Percentiles rank a stretch among this genome's conserved stretches.
These are phyloP conservation scores for Scaptomyza flava DNA, from an alignment of 2,888 invertebrate genomes.

Conservation along the genomic window DNA sequence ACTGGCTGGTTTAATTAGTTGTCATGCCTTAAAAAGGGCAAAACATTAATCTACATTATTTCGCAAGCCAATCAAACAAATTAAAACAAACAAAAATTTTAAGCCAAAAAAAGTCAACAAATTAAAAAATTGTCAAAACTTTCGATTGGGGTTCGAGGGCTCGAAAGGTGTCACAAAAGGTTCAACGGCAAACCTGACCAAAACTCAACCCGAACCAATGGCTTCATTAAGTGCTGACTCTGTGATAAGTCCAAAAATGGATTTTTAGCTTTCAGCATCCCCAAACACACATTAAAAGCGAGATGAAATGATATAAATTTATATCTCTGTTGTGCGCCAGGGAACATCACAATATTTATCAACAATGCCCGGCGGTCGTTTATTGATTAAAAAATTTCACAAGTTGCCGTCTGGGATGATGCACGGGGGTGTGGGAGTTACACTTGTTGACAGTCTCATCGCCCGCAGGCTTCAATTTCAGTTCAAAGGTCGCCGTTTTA, in stretches of 20 bases:
- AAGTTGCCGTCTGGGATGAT: conserved; percentile 13
- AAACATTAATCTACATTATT: conserved; percentile 72
- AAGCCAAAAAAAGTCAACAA: conserved; percentile 65
- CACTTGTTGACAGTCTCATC: conserved; percentile 69
- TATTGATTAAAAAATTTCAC: conserved; percentile 73
- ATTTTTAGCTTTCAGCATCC: not conserved
- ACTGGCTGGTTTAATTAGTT: conserved; percentile 59
- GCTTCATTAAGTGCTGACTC: conserved; percentile 58
- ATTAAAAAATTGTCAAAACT: conserved; percentile 57
- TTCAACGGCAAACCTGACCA: conserved; percentile 8
- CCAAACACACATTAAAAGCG: conserved; percentile 12
- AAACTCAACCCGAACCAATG: conserved; percentile 55
- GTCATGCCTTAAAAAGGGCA: conserved; percentile 28
- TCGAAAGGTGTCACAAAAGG: conserved; percentile 57
- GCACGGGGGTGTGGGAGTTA: not conserved
- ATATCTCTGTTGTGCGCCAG: conserved; percentile 38
- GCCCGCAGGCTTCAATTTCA: conserved; percentile 56
- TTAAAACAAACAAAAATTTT: conserved; percentile 53
- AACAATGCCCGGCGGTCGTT: conserved; percentile 62
- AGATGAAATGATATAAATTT: conserved; percentile 58
- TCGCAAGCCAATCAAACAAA: conserved; percentile 63
- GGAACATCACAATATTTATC: conserved; percentile 64
- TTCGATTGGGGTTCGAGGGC: conserved; percentile 22
- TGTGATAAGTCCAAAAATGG: conserved; percentile 15
- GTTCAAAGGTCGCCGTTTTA: conserved; percentile 56